Evolutionary conservation across 2,113 vertebrate genomes (phyloP).

Genomic region (Mesitornis unicolor): DNA sequence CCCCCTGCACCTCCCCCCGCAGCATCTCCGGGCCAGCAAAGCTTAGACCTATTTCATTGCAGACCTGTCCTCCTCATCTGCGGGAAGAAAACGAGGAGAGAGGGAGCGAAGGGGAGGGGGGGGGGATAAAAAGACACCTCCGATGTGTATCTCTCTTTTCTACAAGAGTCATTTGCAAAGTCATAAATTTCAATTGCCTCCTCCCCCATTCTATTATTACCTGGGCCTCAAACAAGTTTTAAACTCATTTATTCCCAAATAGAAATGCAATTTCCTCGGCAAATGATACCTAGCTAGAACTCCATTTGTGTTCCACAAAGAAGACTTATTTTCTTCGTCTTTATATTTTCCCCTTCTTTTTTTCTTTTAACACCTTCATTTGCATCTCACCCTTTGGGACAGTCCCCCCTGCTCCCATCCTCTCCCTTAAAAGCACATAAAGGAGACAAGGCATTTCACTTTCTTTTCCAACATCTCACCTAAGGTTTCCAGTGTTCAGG

Average conservation of each 20-base stretch:
- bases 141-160: constrained; percentile 71
- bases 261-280: constrained; percentile 88
- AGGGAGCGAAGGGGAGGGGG: background rate
- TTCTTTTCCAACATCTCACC: background rate
- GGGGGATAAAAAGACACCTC: constrained; percentile 49
- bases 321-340: constrained; percentile 59
- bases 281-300: constrained; percentile 88
- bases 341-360: background rate
- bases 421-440: background rate
- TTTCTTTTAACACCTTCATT: constrained; percentile 6
- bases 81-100: constrained; percentile 32
- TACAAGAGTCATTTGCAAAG: constrained; percentile 89
- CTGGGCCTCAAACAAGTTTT: constrained; percentile 81
- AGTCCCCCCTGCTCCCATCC: background rate
- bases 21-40: constrained; percentile 29
- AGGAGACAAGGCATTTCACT: background rate
- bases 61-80: constrained; percentile 70
- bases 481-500: background rate
- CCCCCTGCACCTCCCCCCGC: background rate
- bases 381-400: background rate
- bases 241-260: constrained; percentile 82
- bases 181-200: constrained; percentile 96
- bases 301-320: constrained; percentile 81
- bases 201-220: constrained; percentile 84
- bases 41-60: constrained; percentile 64